Evolutionary conservation across 1,140 invertebrate species (phyloP).

Genomic region (Drosophila nikananu): DNA sequence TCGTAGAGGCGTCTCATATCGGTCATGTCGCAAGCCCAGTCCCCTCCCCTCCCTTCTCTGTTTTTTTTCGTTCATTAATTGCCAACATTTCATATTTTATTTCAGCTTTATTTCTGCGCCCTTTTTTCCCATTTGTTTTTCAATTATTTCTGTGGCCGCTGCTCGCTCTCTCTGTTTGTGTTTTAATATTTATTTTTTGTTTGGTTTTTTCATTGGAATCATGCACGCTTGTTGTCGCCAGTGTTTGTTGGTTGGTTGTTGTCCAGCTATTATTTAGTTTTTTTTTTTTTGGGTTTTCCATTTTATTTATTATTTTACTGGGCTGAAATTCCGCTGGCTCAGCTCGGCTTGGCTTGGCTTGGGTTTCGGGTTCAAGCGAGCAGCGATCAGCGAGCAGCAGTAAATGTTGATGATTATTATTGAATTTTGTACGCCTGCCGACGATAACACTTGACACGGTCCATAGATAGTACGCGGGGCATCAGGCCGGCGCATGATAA

Average conservation of each 20-base stretch:
- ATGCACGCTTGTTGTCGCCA: slow-evolving; percentile 80
- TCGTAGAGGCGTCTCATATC: slow-evolving; percentile 51
- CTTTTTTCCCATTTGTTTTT: slow-evolving; percentile 76
- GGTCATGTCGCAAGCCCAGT: slow-evolving; percentile 53
- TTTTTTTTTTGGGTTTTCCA: slow-evolving; percentile 32
- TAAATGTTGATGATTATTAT: slow-evolving; percentile 25
- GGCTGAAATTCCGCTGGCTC: slow-evolving; percentile 49
- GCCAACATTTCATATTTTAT: slow-evolving; percentile 83
- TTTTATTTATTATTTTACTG: slow-evolving; percentile 25
- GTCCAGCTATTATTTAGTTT: slow-evolving; percentile 15
- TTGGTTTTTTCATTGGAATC: slow-evolving; percentile 68
- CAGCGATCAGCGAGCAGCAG: slow-evolving; percentile 32
- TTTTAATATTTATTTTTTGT: slow-evolving; percentile 25
- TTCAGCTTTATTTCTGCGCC: slow-evolving; percentile 65
- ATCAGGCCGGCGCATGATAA: slow-evolving; percentile 42
- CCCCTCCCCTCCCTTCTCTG: not conserved
- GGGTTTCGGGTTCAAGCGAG: not conserved
- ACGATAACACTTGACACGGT: slow-evolving; percentile 71
- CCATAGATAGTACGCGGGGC: slow-evolving; percentile 41
- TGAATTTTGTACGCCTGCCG: slow-evolving; percentile 27
- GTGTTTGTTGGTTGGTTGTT: slow-evolving; percentile 49
- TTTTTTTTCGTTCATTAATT: slow-evolving; percentile 67
- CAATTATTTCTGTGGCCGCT: slow-evolving; percentile 77
- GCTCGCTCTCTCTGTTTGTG: slow-evolving; percentile 13
- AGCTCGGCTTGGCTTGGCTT: slow-evolving; percentile 6